phyloP scores from a whole-genome alignment of 1,140 invertebrate species.

The Vollenhovia emeryi region DNA sequence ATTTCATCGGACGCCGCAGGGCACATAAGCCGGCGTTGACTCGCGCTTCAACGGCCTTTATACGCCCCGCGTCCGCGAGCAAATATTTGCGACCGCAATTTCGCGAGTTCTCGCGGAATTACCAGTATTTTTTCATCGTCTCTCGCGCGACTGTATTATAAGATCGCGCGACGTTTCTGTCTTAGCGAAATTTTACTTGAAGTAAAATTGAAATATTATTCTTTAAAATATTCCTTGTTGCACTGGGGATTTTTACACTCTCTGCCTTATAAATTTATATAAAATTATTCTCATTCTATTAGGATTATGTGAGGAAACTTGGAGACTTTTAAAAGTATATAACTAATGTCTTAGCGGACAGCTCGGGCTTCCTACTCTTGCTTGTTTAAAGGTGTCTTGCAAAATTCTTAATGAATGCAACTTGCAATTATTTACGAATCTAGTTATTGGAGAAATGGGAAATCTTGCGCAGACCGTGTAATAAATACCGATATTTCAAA shows the following conservation, averaged over 20 bases:
- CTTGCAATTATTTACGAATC: not conserved
- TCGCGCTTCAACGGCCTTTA: not conserved
- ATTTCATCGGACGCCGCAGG: slow-evolving; percentile 10
- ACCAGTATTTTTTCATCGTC: not conserved
- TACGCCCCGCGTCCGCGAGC: not conserved
- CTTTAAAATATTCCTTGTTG: not conserved
- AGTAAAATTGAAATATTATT: not conserved
- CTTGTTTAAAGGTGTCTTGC: not conserved
- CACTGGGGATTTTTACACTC: not conserved
- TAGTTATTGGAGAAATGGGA: not conserved
- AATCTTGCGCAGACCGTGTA: not conserved
- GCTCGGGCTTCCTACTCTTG: not conserved
- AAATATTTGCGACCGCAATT: slow-evolving; percentile 9
- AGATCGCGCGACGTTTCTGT: not conserved
- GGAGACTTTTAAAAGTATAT: not conserved
- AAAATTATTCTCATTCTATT: not conserved
- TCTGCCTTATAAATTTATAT: not conserved
- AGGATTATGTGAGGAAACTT: not conserved
- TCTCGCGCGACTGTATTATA: not conserved
- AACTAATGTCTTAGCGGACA: not conserved
- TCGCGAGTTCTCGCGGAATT: not conserved
- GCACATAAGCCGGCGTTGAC: slow-evolving; percentile 1
- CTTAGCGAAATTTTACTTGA: not conserved
- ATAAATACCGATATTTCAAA: not conserved
- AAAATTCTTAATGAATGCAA: not conserved